These are phyloP conservation scores for Dendrolimus pini DNA, from an alignment of 2,888 invertebrate species.

Conservation along the genomic window DNA sequence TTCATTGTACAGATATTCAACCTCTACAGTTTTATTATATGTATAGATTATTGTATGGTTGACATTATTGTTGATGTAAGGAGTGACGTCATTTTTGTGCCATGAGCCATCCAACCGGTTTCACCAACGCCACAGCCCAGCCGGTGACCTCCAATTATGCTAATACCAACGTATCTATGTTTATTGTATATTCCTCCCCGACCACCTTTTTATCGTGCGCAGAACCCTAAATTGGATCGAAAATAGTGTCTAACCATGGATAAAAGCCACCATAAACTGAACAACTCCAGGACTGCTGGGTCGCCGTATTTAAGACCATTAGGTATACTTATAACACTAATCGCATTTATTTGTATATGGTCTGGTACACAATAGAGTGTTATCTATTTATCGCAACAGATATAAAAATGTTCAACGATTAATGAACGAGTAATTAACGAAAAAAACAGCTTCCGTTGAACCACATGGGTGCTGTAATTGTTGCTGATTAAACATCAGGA, in stretches of 20 bases:
- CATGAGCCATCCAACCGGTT: slow-evolving; percentile 53
- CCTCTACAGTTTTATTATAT: too few species aligned
- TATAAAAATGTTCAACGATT: not conserved
- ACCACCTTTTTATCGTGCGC: slow-evolving; percentile 17
- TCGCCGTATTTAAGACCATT: too few species aligned
- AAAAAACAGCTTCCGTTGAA: not conserved
- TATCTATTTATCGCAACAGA: too few species aligned
- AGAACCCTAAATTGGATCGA: not conserved
- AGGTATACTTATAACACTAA: too few species aligned
- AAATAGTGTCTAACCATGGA: too few species aligned
- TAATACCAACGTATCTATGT: slow-evolving; percentile 37
- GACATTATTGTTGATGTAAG: slow-evolving; percentile 46
- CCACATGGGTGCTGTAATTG: not conserved
- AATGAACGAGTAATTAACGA: not conserved
- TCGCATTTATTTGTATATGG: too few species aligned
- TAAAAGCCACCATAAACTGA: too few species aligned
- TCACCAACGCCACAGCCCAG: slow-evolving; percentile 23
- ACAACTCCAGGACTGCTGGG: too few species aligned
- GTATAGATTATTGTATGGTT: not conserved
- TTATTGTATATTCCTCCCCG: slow-evolving; percentile 23
- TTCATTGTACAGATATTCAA: too few species aligned
- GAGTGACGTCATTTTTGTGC: slow-evolving; percentile 54
- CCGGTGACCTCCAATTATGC: slow-evolving; percentile 66
- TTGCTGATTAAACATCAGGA: not conserved
- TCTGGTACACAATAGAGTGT: too few species aligned